Base-by-base conservation (phyloP, 2,888 invertebrate genomes). In the Chymomyza amoena region DNA sequence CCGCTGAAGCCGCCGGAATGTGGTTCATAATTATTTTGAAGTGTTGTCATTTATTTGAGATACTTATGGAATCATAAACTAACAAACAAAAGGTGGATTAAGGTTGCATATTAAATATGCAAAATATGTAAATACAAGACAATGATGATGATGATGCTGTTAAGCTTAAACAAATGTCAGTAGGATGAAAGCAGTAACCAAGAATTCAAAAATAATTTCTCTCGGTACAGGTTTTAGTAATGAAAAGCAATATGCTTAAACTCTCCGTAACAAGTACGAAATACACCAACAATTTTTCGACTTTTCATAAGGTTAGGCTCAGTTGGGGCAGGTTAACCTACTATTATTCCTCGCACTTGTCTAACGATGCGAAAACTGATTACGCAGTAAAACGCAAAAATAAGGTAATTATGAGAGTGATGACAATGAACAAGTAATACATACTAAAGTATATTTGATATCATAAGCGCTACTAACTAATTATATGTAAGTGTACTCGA, bases 1-100 rank as follows among this genome's bases (percentile, higher is more conserved):
- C 13, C 39, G 64, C 39, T 4, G 25, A 5, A n/a, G 18, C 50
- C 25, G 73, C 68, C 67, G 84, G 76, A 79, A 80, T 80, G 84
- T 83, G 81, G 79, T 79, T 84, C 84, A 88, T 88, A 88, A 84
- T 88, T 84, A 88, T 88, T 84, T 87, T 88, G 84, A 84, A 88
- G 87, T 81, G 88, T 86, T 68, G 70, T 75, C 84, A 76, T 88
- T 88, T 81, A 88, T 84, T 88, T 88, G 77, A 87, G 81, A 84
- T 84, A 88, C 84, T 88, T 83, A 88, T 84, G 88, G 78, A 56
- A 72, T 76, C 67, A 79, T 88, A 84, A 88, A 84, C 78, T 81
- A 75, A 66, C 61, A 32, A 75, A 81, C 76, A 74, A 70, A 79
- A 83, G 39, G 68, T 76, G 87, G 78, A 86, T 88, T 79, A 82